Percentiles rank a stretch among this genome's conserved stretches.
Evolutionary conservation across 1,140 invertebrate genomes (phyloP).

Genomic region (Paralvinella palmiformis): DNA sequence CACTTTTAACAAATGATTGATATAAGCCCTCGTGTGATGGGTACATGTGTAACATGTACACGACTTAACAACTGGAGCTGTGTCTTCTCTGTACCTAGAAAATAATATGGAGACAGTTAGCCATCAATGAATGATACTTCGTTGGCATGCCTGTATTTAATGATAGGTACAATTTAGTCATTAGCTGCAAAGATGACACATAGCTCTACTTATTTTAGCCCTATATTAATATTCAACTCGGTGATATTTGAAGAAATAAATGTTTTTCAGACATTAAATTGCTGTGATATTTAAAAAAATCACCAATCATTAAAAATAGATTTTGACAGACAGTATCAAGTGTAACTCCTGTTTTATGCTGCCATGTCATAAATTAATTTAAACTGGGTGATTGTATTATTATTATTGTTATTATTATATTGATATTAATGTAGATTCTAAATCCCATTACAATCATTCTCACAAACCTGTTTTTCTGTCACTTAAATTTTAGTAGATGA

Average conservation of each 20-base stretch:
- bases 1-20: conserved; percentile 6
- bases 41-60: conserved; percentile 14
- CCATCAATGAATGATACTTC: not conserved
- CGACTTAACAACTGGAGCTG: not conserved
- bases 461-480: too few relatives aligned
- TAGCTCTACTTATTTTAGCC: not conserved
- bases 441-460: too few relatives aligned
- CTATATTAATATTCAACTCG: not conserved
- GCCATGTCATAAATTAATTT: too few relatives aligned
- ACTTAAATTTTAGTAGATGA: too few relatives aligned
- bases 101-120: not conserved
- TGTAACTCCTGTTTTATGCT: too few relatives aligned
- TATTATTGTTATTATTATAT: too few relatives aligned
- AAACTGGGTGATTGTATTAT: too few relatives aligned
- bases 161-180: not conserved
- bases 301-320: too few relatives aligned
- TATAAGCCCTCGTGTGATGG: conserved; percentile 6
- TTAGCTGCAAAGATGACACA: not conserved
- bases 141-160: not conserved
- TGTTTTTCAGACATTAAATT: not conserved
- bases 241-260: not conserved
- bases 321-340: too few relatives aligned
- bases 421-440: too few relatives aligned
- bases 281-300: too few relatives aligned
- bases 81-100: conserved; percentile 8